Conservation (phyloP, 1,140 invertebrate genomes). For the Phenacoccus solenopsis region DNA sequence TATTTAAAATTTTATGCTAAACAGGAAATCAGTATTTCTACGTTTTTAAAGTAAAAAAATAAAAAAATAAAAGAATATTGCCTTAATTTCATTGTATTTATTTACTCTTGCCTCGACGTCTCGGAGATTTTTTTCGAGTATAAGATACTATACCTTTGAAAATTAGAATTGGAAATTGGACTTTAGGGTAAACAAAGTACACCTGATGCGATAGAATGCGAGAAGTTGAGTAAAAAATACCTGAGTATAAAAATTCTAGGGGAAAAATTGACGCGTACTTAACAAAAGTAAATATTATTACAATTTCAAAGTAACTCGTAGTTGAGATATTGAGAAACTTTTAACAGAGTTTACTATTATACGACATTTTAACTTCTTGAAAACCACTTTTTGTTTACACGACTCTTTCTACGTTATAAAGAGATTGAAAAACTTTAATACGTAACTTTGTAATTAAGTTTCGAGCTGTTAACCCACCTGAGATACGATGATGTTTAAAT, state of each 20-base stretch:
- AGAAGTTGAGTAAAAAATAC: not conserved
- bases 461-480: no score
- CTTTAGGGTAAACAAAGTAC: not conserved
- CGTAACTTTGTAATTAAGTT: not conserved
- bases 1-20: no score
- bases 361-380: not conserved
- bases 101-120: not conserved
- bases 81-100: not conserved
- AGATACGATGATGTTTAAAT: no score
- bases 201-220: not conserved
- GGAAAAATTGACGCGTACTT: not conserved
- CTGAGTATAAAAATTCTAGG: no score
- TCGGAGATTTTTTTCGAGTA: not conserved
- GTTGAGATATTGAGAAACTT: not conserved
- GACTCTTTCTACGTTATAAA: not conserved
- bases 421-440: not conserved
- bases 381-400: not conserved
- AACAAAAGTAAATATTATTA: conserved; percentile 4
- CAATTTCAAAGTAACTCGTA: not conserved
- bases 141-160: not conserved
- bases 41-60: no score
- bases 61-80: no score
- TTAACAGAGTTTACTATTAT: not conserved
- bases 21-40: no score
- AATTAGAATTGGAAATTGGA: not conserved